Evolutionary conservation across 2,888 invertebrate species (phyloP), one percentile per base, ranked within the genome.

Genomic region (Uropetala carovei): DNA sequence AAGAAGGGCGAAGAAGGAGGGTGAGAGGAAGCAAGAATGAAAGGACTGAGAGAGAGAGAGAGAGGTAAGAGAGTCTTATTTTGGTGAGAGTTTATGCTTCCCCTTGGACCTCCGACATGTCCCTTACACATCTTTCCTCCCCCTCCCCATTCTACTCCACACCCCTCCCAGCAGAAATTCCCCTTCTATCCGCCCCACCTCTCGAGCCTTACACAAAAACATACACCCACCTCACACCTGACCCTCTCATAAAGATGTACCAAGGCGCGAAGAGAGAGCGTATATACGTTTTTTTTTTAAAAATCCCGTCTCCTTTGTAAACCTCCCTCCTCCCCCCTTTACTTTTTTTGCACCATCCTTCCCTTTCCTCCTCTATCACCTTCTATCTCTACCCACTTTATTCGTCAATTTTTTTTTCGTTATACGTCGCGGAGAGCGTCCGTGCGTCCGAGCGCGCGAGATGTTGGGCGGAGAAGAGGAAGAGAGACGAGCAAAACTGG

Each of bases 61-160:
- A 16, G n/a, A 60, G 60, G 18, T 16, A 13, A 13, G 18, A 13
- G n/a, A n/a, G 64, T n/a, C 64, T 64, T 64, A 64, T 64, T 64
- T 64, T 64, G 64, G 64, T 64, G 64, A 16, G n/a, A 64, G 64
- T 64, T 64, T 64, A 64, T 64, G 13, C 64, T n/a, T 5, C 64
- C 64, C 64, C n/a, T 64, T n/a, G 64, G 64, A 64, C 64, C 64
- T n/a, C 64, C 64, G n/a, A 64, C 64, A 64, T 18, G 64, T 64
- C 64, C 64, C 64, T 64, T 4, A 18, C 64, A n/a, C 16, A 7
- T 11, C 16, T 11, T n/a, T 0, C 64, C 64, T 64, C n/a, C 11
- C 64, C 11, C 64, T 11, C 64, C 5, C 16, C 11, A 18, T 64
- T 5, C n/a, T 64, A 64, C 18, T n/a, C 64, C 64, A n/a, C n/a